Base-by-base conservation (phyloP, 2,797 vertebrate genomes). In the Fistularia commersonii region DNA sequence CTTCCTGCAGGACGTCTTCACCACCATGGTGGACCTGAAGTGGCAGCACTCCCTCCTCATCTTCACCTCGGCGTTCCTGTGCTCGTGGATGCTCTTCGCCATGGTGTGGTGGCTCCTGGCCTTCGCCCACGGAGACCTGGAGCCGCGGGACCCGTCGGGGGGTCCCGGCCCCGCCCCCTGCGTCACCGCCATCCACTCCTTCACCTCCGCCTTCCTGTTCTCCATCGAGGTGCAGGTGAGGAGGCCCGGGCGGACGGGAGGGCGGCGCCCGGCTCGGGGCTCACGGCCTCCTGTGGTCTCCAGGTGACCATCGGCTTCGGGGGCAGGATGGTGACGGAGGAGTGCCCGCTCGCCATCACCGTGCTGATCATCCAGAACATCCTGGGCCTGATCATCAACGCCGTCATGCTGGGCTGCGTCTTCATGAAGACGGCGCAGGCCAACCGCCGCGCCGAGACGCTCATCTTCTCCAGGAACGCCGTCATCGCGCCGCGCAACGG, bases 381-480 rank as follows among this genome's bases (percentile, higher is more conserved):
- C 11, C 81, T 97, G 77, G 96, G 97, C 1, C 77, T 98, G 67
- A 98, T 99, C 73, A 93, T 98, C 87, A 99, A 99, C 0, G 97
- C 97, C 0, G 94, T 99, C 56, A 96, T 99, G 96, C 74, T 99
- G 15, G 97, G 97, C 57, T 99, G 97, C 52, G 96, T 98, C 41
- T 99, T 99, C 86, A 99, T 99, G 97, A 99, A 99, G 81, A 99
- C 97, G 0, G 95, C 97, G 0, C 97, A 99, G 80, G 96, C 97
- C 12, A 97, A 99, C 86, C 81, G 97, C 0, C 84, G 97, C 8
- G 97, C 97, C 0, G 97, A 98, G 81, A 98, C 97, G 0, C 83
- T 99, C 65, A 99, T 99, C 79, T 99, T 99, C 88, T 98, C 96
- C 55, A 89, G 93, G 12, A 93, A 94, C 5, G 97, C 95, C 0